Percentiles rank a stretch among this genome's conserved stretches.
Evolutionary conservation across 2,797 vertebrate species (phyloP).

Genomic region (Buphagus erythrorhynchus): DNA sequence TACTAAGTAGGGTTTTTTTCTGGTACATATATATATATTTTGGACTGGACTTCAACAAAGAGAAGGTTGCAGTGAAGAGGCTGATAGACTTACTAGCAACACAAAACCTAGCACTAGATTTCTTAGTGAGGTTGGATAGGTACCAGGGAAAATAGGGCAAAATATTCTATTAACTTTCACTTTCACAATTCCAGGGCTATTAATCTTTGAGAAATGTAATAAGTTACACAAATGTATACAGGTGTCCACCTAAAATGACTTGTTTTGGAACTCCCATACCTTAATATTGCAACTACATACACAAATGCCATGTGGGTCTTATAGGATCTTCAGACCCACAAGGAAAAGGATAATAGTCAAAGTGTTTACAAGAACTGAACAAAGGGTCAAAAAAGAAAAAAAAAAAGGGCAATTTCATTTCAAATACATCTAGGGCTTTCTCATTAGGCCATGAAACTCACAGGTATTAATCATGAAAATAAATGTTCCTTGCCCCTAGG

Average conservation of each 20-base stretch:
- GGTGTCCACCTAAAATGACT: background rate
- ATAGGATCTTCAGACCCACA: background rate
- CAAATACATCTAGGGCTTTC: conserved; percentile 58
- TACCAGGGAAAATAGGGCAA: background rate
- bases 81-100: background rate
- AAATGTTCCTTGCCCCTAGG: conserved; percentile 72
- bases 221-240: background rate
- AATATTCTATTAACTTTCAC: conserved; percentile 3
- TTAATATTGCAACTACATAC: background rate
- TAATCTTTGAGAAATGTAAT: background rate
- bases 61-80: background rate
- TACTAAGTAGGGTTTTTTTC: background rate
- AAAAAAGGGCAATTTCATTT: conserved; percentile 45
- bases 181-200: background rate
- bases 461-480: conserved; percentile 76
- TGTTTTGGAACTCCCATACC: background rate
- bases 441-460: conserved; percentile 70
- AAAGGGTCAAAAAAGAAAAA: background rate
- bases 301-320: background rate
- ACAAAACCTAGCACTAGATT: background rate
- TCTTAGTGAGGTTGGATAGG: background rate
- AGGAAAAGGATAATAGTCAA: background rate
- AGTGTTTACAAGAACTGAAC: conserved; percentile 46
- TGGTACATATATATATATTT: background rate
- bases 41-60: background rate